phyloP scores from a whole-genome alignment of 2,797 vertebrate species.

The Knipowitschia caucasica region DNA sequence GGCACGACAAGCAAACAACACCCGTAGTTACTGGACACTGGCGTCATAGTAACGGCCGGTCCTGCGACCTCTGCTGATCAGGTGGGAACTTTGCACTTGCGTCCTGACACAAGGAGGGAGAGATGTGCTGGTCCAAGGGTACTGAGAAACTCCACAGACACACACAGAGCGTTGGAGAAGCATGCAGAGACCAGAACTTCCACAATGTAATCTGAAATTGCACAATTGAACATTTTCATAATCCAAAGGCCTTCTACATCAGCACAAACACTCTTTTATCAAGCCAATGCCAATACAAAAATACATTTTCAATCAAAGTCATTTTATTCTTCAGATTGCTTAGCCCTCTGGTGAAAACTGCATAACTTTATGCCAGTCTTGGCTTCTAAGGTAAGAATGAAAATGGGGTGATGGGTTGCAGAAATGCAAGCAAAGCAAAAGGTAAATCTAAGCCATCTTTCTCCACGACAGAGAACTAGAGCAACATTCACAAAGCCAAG shows the following conservation, averaged over 20 bases:
- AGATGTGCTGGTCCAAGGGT: too few species aligned
- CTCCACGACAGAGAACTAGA: conserved; percentile 21
- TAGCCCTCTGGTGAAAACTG: neutral
- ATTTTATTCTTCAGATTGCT: neutral
- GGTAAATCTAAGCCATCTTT: conserved; percentile 19
- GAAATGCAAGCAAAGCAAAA: conserved; percentile 26
- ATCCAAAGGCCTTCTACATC: neutral
- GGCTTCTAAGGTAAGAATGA: conserved; percentile 10
- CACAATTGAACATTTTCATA: too few species aligned
- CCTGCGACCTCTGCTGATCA: too few species aligned
- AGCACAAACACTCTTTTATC: neutral
- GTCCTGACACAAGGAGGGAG: too few species aligned
- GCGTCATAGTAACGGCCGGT: too few species aligned
- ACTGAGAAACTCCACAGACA: too few species aligned
- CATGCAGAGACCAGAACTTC: too few species aligned
- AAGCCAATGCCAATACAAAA: neutral
- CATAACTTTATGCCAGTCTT: conserved; percentile 7
- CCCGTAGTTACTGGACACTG: too few species aligned
- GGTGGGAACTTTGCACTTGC: too few species aligned
- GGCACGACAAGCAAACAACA: too few species aligned
- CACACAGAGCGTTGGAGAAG: too few species aligned
- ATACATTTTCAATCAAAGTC: neutral
- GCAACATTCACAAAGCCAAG: neutral
- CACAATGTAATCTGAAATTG: too few species aligned
- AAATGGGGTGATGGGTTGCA: conserved; percentile 32